Percentiles rank a stretch among this genome's conserved stretches.
phyloP scores from a whole-genome alignment of 2,113 vertebrate species.

The Dipodomys ordii region DNA sequence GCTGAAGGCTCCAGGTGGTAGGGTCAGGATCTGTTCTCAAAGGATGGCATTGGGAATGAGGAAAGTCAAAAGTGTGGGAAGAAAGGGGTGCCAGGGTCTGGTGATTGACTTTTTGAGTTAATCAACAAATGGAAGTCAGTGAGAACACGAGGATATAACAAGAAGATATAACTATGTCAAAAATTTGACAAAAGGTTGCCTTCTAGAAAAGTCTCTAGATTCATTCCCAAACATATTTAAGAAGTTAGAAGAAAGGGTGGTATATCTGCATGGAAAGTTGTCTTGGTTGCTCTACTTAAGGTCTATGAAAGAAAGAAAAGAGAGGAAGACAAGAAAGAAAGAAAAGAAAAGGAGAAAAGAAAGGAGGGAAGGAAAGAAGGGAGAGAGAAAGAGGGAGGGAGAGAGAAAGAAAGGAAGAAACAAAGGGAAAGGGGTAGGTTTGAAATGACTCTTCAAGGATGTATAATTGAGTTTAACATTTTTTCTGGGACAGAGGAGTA shows the following conservation, averaged over 20 bases:
- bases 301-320: neutral
- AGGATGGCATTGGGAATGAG: neutral
- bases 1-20: neutral
- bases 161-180: neutral
- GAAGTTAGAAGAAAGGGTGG: neutral
- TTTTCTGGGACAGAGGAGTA: neutral
- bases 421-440: neutral
- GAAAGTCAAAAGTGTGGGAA: neutral
- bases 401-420: neutral
- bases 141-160: neutral
- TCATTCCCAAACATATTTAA: neutral
- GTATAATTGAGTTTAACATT: neutral
- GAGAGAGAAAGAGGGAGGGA: too few relatives aligned
- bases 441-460: neutral
- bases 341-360: too few relatives aligned
- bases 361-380: too few relatives aligned
- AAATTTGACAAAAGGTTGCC: neutral
- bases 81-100: neutral
- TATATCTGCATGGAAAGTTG: neutral
- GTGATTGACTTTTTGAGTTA: neutral
- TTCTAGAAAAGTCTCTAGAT: neutral
- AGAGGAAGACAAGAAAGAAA: too few relatives aligned
- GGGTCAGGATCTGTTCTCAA: neutral
- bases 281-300: neutral
- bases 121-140: neutral